A percentile compares a stretch with the other conserved stretches of the same genome.
phyloP scores from a whole-genome alignment of 2,113 vertebrate genomes.

The Narcine bancroftii region DNA sequence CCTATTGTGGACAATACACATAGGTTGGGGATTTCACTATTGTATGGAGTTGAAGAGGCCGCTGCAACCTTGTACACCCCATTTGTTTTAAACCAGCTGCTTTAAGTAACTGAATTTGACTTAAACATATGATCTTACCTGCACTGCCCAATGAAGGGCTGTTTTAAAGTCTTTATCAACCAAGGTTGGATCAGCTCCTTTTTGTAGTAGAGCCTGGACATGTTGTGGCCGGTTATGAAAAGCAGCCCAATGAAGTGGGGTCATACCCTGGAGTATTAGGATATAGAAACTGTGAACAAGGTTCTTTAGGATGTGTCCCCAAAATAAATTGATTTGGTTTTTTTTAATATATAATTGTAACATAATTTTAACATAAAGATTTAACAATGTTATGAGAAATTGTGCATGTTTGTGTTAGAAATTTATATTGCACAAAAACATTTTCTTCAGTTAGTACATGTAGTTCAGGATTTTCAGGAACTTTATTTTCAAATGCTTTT shows the following conservation, averaged over 20 bases:
- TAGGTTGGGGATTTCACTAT: no score
- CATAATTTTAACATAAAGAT: not conserved
- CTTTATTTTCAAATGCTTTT: no score
- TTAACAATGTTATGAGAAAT: not conserved
- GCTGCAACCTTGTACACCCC: no score
- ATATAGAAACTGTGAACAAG: not conserved
- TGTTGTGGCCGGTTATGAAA: constrained; percentile 78
- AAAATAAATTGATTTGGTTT: not conserved
- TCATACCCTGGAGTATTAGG: constrained; percentile 65
- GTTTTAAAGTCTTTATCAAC: constrained; percentile 84
- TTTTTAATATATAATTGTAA: not conserved
- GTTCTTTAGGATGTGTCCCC: not conserved
- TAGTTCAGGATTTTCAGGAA: no score
- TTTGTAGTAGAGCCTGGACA: constrained; percentile 67
- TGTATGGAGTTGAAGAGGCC: no score
- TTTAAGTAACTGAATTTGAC: not conserved
- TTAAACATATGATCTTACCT: constrained; percentile 53
- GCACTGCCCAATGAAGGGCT: constrained; percentile 79
- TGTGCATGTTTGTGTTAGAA: no score
- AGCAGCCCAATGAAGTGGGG: constrained; percentile 79
- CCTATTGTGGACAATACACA: no score
- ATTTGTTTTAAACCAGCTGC: not conserved
- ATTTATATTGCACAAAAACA: no score
- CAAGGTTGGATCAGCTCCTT: constrained; percentile 70
- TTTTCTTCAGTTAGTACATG: no score